A percentile compares a stretch with the other conserved stretches of the same genome.
These are phyloP conservation scores for Gymnarchus niloticus DNA, from an alignment of 2,113 vertebrate species.

Conservation along the genomic window DNA sequence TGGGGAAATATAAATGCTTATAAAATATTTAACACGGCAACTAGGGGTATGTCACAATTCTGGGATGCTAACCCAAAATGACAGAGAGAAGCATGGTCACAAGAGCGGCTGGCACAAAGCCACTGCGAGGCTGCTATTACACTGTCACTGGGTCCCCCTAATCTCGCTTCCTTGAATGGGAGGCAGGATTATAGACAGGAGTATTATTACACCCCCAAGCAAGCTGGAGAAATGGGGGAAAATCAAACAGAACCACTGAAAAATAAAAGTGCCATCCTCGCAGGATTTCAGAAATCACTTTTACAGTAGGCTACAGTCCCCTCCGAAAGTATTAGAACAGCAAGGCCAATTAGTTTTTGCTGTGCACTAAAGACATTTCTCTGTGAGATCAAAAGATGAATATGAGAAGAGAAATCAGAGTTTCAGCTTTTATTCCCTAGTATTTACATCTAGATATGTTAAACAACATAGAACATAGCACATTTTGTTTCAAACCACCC, in stretches of 20 bases:
- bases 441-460: too few species aligned
- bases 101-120: background rate
- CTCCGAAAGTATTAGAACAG: too few species aligned
- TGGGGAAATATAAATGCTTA: background rate
- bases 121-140: background rate
- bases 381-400: too few species aligned
- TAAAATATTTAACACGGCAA: background rate
- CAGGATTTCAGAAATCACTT: background rate
- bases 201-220: background rate
- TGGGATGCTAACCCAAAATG: too few species aligned
- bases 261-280: background rate
- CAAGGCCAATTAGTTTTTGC: too few species aligned
- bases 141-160: conserved; percentile 4
- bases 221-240: background rate
- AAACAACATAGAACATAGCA: too few species aligned
- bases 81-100: background rate
- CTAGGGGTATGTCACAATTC: background rate
- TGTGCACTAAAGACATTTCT: too few species aligned
- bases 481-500: too few species aligned
- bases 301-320: too few species aligned
- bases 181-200: background rate
- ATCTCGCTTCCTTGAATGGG: background rate
- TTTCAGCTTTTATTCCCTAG: too few species aligned
- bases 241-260: background rate
- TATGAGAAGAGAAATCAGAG: too few species aligned